A percentile compares a stretch with the other conserved stretches of the same genome.
Conservation (phyloP, 2,888 invertebrate species). For the Lasiommata megera region DNA sequence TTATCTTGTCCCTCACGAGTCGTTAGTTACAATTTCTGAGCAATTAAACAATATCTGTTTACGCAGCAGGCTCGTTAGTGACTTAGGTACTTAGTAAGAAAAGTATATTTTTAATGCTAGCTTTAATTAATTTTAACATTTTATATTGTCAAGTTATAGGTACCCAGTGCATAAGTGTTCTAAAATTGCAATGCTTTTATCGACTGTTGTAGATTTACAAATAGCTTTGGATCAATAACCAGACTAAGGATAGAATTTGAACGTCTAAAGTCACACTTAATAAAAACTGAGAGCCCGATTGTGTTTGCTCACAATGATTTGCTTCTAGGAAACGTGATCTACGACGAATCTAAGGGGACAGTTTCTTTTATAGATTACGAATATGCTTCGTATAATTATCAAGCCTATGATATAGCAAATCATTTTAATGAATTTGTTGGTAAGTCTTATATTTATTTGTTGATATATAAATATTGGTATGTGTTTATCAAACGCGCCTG, state of each 20-base stretch:
- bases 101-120: too few species aligned
- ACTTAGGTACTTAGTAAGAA: too few species aligned
- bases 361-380: constrained; percentile 98
- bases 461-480: too few species aligned
- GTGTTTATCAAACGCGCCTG: too few species aligned
- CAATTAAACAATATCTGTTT: too few species aligned
- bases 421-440: constrained; percentile 99
- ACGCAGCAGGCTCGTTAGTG: too few species aligned
- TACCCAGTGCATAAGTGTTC: neutral
- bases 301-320: constrained; percentile 99
- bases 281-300: constrained; percentile 85
- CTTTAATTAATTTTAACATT: too few species aligned
- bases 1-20: too few species aligned
- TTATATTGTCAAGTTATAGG: neutral
- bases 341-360: constrained; percentile 84
- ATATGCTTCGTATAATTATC: constrained; percentile 96
- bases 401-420: constrained; percentile 97
- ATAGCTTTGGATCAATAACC: constrained; percentile 84
- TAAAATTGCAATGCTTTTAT: constrained; percentile 26
- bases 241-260: constrained; percentile 86
- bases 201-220: constrained; percentile 83
- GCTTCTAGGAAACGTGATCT: constrained; percentile 95
- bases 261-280: constrained; percentile 83
- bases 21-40: too few species aligned
- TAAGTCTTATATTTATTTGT: constrained; percentile 56